phyloP scores from a whole-genome alignment of 2,113 vertebrate species.

The Melanotaenia duboulayi region DNA sequence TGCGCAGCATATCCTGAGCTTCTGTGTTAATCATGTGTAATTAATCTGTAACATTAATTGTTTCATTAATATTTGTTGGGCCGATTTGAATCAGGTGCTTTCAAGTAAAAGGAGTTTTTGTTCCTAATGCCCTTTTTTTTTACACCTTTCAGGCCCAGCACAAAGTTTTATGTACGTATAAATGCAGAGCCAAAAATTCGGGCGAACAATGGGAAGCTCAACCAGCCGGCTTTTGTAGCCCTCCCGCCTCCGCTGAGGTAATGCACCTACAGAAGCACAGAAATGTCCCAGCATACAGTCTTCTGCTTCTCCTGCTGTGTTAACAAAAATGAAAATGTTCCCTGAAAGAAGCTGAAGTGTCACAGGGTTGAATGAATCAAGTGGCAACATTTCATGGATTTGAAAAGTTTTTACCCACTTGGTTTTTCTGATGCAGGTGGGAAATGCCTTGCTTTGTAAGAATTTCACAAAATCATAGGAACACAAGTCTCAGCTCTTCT shows the following conservation, averaged over 20 bases:
- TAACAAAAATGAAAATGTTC: not conserved
- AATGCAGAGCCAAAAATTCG: slow-evolving; percentile 59
- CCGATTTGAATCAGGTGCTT: not conserved
- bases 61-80: not conserved
- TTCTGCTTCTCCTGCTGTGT: not conserved
- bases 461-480: not conserved
- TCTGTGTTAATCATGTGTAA: too few relatives aligned
- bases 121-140: not conserved
- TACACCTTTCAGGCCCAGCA: slow-evolving; percentile 33
- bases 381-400: not conserved
- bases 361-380: not conserved
- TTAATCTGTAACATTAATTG: not conserved
- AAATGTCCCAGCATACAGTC: not conserved
- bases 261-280: not conserved
- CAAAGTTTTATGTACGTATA: slow-evolving; percentile 57
- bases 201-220: slow-evolving; percentile 66
- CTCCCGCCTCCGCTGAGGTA: slow-evolving; percentile 79
- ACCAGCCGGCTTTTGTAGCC: slow-evolving; percentile 69
- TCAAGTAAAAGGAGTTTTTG: not conserved
- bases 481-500: not conserved
- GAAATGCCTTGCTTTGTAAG: not conserved
- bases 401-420: not conserved
- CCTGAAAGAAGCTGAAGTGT: not conserved
- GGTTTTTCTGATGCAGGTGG: not conserved
- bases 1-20: too few relatives aligned